These are phyloP conservation scores for Parauchenoglanis ngamensis DNA, from an alignment of 2,797 vertebrate species.

Conservation along the genomic window DNA sequence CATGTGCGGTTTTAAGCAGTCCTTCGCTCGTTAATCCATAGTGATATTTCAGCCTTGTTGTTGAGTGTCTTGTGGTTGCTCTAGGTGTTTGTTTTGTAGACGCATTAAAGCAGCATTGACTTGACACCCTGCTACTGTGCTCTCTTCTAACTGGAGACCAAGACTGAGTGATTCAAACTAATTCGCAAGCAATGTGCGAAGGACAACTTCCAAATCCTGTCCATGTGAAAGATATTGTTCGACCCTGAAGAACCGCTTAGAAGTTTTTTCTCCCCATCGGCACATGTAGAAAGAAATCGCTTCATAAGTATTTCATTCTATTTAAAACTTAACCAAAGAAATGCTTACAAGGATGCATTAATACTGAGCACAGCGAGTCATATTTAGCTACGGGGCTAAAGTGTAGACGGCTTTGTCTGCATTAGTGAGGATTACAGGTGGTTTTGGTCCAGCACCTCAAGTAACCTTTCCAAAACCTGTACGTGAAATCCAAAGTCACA, in stretches of 20 bases:
- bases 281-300: neutral
- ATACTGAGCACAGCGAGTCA: no score
- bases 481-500: neutral
- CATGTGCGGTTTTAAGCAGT: neutral
- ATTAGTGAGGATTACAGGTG: slow-evolving; percentile 43
- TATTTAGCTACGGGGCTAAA: neutral
- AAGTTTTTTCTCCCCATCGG: neutral
- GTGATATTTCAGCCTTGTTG: neutral
- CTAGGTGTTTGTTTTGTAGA: slow-evolving; percentile 44
- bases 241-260: neutral
- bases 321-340: neutral
- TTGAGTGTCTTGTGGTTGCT: slow-evolving; percentile 40
- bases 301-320: neutral
- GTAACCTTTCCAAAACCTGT: neutral
- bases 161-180: neutral
- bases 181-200: neutral
- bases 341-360: no score
- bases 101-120: slow-evolving; percentile 58
- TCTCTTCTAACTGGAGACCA: slow-evolving; percentile 32
- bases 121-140: slow-evolving; percentile 43
- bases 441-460: slow-evolving; percentile 22
- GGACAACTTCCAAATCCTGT: neutral
- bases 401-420: slow-evolving; percentile 19
- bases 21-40: neutral
- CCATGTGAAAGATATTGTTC: neutral